Evolutionary conservation across 1,140 invertebrate species (phyloP).

Genomic region (Nixonia krombeini): DNA sequence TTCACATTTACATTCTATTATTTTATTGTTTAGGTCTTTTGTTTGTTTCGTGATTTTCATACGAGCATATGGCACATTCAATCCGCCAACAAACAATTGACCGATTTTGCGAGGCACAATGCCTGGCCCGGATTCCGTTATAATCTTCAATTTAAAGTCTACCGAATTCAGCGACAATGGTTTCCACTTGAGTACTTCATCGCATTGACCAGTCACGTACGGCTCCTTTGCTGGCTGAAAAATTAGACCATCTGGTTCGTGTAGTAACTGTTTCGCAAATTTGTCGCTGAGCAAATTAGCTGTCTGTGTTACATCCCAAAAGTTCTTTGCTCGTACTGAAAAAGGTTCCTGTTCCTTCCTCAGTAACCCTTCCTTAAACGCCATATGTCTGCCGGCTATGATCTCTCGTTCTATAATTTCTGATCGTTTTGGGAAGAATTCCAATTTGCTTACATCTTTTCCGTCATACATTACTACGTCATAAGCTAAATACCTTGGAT

Average conservation of each 20-base stretch:
- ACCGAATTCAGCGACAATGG: constrained; percentile 93
- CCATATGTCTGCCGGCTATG: constrained; percentile 76
- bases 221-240: constrained; percentile 94
- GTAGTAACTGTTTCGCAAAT: constrained; percentile 87
- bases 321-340: constrained; percentile 88
- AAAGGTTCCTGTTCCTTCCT: constrained; percentile 87
- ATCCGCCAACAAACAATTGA: constrained; percentile 84
- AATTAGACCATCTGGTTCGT: constrained; percentile 98
- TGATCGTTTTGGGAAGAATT: constrained; percentile 84
- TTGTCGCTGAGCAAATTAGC: constrained; percentile 84
- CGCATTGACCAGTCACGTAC: constrained; percentile 87
- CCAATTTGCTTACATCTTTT: constrained; percentile 82
- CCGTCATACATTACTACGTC: constrained; percentile 92
- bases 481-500: constrained; percentile 94
- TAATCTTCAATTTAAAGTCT: constrained; percentile 93
- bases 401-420: constrained; percentile 83
- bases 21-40: constrained; percentile 90
- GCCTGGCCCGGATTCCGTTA: constrained; percentile 79
- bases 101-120: constrained; percentile 83
- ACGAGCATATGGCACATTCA: constrained; percentile 76
- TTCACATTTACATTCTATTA: constrained; percentile 93
- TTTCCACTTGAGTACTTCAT: constrained; percentile 98
- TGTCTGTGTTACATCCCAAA: constrained; percentile 85
- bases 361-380: constrained; percentile 83
- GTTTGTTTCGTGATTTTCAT: constrained; percentile 87